Base-by-base conservation (phyloP, 2,797 vertebrate species). In the Pseudochromis fuscus region DNA sequence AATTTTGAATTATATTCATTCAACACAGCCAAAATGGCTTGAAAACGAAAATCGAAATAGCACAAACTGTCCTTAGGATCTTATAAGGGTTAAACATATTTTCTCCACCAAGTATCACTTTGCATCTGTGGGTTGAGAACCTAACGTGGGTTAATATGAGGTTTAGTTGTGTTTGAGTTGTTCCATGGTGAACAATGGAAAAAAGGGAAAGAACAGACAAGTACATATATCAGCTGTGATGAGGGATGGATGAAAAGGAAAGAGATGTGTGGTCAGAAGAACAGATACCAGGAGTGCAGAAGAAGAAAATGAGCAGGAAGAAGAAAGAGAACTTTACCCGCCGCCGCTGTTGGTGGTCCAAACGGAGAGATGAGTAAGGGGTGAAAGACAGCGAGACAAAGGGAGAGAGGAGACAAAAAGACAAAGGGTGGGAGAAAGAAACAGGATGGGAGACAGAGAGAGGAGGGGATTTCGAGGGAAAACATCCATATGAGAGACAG, bases 281-380 rank as follows among this genome's bases (percentile, higher is more conserved):
- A 88, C 84, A 84, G 85, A 88, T 87, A 77, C 69, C 62, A 70
- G 89, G 72, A 87, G 75, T 81, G 85, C 80, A 83, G 78, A 77
- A 27, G 71, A 71, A 73, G 71, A 66, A 85, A 79, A 85, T 81
- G 88, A 65, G 75, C 77, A 82, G 72, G 82, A 78, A 77, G 76
- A 85, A 57, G 78, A 66, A 64, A 84, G 84, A 87, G 84, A 89
- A 94, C 92, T 94, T 95, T 96, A 96, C 95, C 95, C 94, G 92
- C 92, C 89, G 89, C 92, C 93, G 91, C 94, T 92, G 90, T 84
- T 95, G 94, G 80, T 90, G 90, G 89, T 94, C 93, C 94, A 55
- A 89, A 91, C 76, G 90, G 82, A 93, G 87, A 93, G 87, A 93
- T 93, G 93, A 93, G 84, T 91, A 40, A 93, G 86, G 57, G 81